Evolutionary conservation across 2,113 vertebrate genomes (phyloP), one percentile per base, ranked within the genome.

Genomic region (Varanus komodoensis): DNA sequence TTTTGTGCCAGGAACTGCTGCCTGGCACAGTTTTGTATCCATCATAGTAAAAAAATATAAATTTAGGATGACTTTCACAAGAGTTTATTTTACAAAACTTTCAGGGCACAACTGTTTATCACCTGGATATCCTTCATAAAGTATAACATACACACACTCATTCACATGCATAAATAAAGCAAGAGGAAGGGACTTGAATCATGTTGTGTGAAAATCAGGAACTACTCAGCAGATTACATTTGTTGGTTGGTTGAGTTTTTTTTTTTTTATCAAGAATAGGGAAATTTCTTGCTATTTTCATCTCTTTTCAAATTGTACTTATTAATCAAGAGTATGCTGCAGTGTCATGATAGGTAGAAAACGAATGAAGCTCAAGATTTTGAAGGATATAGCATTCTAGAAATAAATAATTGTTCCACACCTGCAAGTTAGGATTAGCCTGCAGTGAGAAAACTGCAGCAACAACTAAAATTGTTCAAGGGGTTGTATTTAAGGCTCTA

Each of bases 301-400:
- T 27, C 44, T 89, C 81, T 89, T 38, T 69, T 1, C 6, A 67
- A 88, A 67, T 2, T 85, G 44, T 14, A 32, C 80, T 92, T 83
- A 83, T 32, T 87, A 90, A 87, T 75, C 85, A 82, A 75, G 50
- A 68, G 21, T 69, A 75, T 29, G 83, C 29, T 0, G 9, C 93
- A 32, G 64, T 85, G 75, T 83, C 8, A 3, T 32, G 2, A 21
- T 50, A n/a, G 86, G 32, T 0, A 74, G 54, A 74, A 32, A 57
- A 89, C 84, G 32, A 86, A 89, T 17, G 86, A 90, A 93, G 92
- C 68, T 91, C 83, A 71, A 93, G 92, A 94, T 91, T 92, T 88
- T 88, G 93, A 93, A 93, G 89, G 61, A 91, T 83, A 90, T 86
- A 87, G 89, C 79, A 69, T 9, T 44, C 29, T 91, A 29, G 48